Base-by-base conservation (phyloP, 2,888 invertebrate genomes). In the Netelia virgata region DNA sequence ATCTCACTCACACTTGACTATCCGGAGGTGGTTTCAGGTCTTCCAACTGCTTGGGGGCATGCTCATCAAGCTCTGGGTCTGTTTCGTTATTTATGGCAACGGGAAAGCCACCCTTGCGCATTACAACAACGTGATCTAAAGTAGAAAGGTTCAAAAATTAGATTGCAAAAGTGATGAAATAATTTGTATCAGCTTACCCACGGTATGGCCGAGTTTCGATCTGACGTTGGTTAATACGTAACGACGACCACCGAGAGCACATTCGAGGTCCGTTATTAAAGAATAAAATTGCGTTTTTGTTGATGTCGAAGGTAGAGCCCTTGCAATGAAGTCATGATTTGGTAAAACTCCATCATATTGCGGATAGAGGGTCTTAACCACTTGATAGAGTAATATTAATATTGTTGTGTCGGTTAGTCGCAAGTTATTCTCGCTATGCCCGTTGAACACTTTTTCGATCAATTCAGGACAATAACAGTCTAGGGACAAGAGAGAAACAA, bases 381-480 rank as follows among this genome's bases (percentile, higher is more conserved):
- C 94, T 91, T 96, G 96, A 88, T 95, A 94, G 9, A 97, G 91
- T 0, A 94, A 86, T 86, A 90, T 94, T 23, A 80, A 47, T 83
- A 64, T 77, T 1, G 36, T 5, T 63, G 72, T 84, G 87, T 61
- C 43, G 5, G 0, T 0, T 28, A 43, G 76, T 86, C 36, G 76
- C 87, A 69, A 5, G 79, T 0, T 64, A 82, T 74, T 36, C 63
- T 73, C 47, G n/a, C 23, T 90, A 0, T 0, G 16, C 20, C 6
- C 8, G n/a, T 47, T 94, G 84, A 96, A 96, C 16, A 95, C 93
- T 84, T 93, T 94, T 0, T 91, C 88, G 0, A 96, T 89, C 1
- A 96, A 86, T 55, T 93, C 94, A 18, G 95, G 94, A 61, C 95
- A 95, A 88, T 95, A 96, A 87, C 94, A 94, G 57, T 95, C 95